Conservation (phyloP, 2,888 invertebrate genomes). For the Physocephala rufipes region DNA sequence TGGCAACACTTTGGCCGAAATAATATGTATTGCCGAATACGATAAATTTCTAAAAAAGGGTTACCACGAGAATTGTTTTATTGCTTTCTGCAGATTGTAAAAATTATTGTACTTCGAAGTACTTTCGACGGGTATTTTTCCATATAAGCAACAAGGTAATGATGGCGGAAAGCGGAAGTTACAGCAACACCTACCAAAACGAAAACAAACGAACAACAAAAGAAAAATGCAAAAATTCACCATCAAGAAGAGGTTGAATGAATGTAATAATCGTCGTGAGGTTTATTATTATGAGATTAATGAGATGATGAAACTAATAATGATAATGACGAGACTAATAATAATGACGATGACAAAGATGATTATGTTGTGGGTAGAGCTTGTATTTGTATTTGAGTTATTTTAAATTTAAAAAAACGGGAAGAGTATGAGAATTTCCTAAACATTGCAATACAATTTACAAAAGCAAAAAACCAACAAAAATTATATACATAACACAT, state of each 20-base stretch:
- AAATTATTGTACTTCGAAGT: conserved; percentile 34
- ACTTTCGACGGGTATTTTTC: conserved; percentile 26
- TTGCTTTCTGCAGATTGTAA: conserved; percentile 15
- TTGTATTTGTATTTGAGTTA: not conserved
- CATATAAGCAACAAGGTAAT: conserved; percentile 11
- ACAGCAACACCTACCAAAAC: no score
- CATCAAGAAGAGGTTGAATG: no score
- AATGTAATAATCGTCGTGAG: no score
- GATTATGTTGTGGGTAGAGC: not conserved
- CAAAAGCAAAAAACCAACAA: not conserved
- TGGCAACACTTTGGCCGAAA: conserved; percentile 12
- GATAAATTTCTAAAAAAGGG: conserved; percentile 6
- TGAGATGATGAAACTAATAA: no score
- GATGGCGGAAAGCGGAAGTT: not conserved
- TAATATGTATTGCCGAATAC: not conserved
- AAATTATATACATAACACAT: not conserved
- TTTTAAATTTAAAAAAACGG: conserved; percentile 23
- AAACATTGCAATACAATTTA: conserved; percentile 6
- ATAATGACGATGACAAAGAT: not conserved
- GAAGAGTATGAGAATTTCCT: conserved; percentile 11
- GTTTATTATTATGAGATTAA: no score
- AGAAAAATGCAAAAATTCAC: not conserved
- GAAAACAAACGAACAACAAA: not conserved
- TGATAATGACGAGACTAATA: not conserved
- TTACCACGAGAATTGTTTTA: conserved; percentile 20